These are phyloP conservation scores for Drosophila engyochracea DNA, from an alignment of 2,888 invertebrate genomes.

Conservation along the genomic window DNA sequence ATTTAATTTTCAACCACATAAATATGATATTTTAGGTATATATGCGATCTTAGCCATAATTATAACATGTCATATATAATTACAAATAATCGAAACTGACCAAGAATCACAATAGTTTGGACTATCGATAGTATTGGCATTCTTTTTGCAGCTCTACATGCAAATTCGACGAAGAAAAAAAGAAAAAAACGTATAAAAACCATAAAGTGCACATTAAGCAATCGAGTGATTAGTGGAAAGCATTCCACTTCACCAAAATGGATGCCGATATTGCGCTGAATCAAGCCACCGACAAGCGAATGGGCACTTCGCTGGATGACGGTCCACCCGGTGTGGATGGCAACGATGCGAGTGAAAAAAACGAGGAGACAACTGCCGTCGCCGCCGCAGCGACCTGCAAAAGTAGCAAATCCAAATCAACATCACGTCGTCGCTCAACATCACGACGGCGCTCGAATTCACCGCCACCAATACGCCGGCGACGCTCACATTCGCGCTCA, in stretches of 20 bases:
- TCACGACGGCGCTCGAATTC: constrained; percentile 77
- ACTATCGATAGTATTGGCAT: constrained; percentile 40
- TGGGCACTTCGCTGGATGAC: constrained; percentile 76
- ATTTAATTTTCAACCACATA: neutral
- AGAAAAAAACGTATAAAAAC: constrained; percentile 45
- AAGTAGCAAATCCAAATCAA: constrained; percentile 56
- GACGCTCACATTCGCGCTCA: constrained; percentile 82
- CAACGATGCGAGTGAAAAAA: constrained; percentile 71
- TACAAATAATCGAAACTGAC: neutral
- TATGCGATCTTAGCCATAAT: neutral
- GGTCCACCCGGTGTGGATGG: constrained; percentile 84
- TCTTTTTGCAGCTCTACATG: constrained; percentile 44
- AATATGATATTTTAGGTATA: neutral
- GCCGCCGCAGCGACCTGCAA: constrained; percentile 39
- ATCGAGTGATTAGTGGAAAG: constrained; percentile 31
- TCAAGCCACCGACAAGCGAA: constrained; percentile 78
- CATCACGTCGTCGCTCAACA: constrained; percentile 62
- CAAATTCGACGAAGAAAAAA: constrained; percentile 43
- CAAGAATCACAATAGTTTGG: neutral
- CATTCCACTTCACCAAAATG: constrained; percentile 67
- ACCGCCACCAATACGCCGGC: constrained; percentile 74
- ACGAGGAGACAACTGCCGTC: constrained; percentile 37
- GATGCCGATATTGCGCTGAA: constrained; percentile 81
- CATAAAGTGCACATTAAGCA: constrained; percentile 21
- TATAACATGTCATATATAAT: neutral